Base-by-base conservation (phyloP, 2,888 invertebrate genomes). In the Noctua janthe region DNA sequence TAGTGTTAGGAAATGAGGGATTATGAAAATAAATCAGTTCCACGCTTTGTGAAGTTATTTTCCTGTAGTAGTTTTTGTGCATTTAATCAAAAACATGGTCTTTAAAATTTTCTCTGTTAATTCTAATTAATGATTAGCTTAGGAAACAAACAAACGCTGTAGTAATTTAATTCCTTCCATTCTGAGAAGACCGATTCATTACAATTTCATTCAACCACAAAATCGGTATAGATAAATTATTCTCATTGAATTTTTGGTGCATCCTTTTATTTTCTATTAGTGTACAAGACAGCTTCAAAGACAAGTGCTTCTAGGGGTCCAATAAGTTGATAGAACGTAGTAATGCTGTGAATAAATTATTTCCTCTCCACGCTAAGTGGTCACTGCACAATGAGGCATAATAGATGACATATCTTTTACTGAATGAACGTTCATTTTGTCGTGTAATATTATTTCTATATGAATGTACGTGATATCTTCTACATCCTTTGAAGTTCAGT, bases 331-430 rank as follows among this genome's bases (percentile, higher is more conserved):
- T 81, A 91, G 91, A 92, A 87, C 89, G 88, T 91, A 90, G 92
- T 92, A 89, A 89, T 87, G 91, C 90, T 92, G 92, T 94, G 94
- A 96, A 96, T 95, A 96, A 96, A 95, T 95, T 93, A 96, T 95
- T 95, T 96, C 95, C 95, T 95, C 94, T 94, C 91, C 81, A 88
- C 92, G 90, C 93, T 95, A 95, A 96, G 95, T 95, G 95, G 95
- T 94, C 94, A 95, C 91, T 92, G 90, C 91, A 94, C 94, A 95
- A 94, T 94, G 92, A 94, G 92, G 93, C 91, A 93, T 94, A 95
- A 95, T 95, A 95, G 94, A 95, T 94, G 95, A 94, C 93, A 94
- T 94, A 94, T 94, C 92, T 95, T 95, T 95, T 89, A 89, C 89
- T 94, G 92, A 94, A 95, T 94, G 92, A 94, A 94, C 90, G 89